Percentiles rank a stretch among this genome's conserved stretches.
phyloP scores from a whole-genome alignment of 2,888 invertebrate species.

The Seladonia tumulorum region DNA sequence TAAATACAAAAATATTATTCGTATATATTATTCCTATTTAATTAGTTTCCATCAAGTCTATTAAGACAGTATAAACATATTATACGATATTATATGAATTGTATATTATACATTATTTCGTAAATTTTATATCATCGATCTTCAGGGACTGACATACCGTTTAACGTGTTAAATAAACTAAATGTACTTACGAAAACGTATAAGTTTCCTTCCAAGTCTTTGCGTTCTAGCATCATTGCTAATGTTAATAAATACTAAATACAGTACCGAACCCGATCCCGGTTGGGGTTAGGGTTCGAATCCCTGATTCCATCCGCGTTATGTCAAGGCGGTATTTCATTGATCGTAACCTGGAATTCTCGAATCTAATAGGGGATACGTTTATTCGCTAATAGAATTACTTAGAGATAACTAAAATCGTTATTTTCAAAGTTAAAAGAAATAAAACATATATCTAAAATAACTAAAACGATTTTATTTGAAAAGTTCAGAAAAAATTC shows the following conservation, averaged over 20 bases:
- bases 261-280: background rate
- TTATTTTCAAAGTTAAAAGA: background rate
- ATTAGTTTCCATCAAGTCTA: background rate
- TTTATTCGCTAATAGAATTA: constrained; percentile 15
- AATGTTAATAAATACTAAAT: constrained; percentile 10
- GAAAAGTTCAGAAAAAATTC: background rate
- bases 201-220: constrained; percentile 72
- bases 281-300: too few species aligned
- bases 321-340: constrained; percentile 52
- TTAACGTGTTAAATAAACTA: constrained; percentile 47
- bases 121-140: background rate
- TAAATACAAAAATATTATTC: background rate
- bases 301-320: background rate
- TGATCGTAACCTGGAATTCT: background rate
- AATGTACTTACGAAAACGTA: constrained; percentile 75
- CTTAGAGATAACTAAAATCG: constrained; percentile 7
- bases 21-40: background rate
- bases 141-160: background rate
- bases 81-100: background rate
- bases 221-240: constrained; percentile 69
- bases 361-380: constrained; percentile 11
- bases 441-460: background rate
- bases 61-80: background rate
- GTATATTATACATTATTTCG: background rate
- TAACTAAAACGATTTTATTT: background rate